Evolutionary conservation across 2,888 invertebrate species (phyloP).

Genomic region (Neoaliturus tenellus): DNA sequence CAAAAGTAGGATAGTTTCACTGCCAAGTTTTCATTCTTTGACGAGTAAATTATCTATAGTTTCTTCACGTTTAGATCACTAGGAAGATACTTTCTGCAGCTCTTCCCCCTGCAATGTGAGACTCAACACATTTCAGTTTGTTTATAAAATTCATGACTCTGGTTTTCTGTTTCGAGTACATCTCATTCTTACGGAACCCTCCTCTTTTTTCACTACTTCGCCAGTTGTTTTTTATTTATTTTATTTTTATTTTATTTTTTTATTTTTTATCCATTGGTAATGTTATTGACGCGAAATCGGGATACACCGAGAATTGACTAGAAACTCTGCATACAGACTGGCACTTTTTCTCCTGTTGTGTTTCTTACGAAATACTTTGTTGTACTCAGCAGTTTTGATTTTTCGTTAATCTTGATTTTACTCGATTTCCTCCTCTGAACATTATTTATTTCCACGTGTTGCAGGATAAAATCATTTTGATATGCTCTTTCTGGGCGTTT

Average conservation of each 20-base stretch:
- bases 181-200: neutral
- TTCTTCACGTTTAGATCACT: constrained; percentile 50
- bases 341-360: constrained; percentile 15
- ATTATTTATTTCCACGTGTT: constrained; percentile 11
- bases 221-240: constrained; percentile 31
- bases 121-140: constrained; percentile 31
- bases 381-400: constrained; percentile 31
- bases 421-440: constrained; percentile 1
- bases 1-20: constrained; percentile 53
- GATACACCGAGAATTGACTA: constrained; percentile 31
- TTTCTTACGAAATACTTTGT: constrained; percentile 18
- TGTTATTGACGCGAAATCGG: constrained; percentile 43
- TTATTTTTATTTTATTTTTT: too few species aligned
- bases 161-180: neutral
- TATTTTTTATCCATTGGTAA: constrained; percentile 30
- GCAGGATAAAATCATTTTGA: constrained; percentile 39
- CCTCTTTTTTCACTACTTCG: constrained; percentile 28
- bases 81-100: constrained; percentile 27
- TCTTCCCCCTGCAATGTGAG: constrained; percentile 27
- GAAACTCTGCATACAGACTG: constrained; percentile 44
- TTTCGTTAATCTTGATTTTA: constrained; percentile 31
- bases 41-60: constrained; percentile 47
- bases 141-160: constrained; percentile 41
- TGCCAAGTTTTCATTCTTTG: constrained; percentile 30
- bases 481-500: neutral